Conservation (phyloP, 1,140 invertebrate species). For the Drosophila melanica region DNA sequence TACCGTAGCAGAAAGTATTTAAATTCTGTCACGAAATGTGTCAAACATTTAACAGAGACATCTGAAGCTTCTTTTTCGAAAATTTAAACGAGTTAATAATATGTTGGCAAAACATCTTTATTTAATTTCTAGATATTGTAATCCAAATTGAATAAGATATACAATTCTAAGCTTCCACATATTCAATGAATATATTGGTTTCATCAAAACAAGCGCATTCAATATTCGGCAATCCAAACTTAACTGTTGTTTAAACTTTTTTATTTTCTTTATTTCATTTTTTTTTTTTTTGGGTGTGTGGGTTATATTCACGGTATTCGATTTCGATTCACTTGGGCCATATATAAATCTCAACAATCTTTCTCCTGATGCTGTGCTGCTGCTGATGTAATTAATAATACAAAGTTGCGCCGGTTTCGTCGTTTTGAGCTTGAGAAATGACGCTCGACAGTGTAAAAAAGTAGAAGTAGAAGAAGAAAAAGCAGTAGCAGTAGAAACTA, state of each 20-base stretch:
- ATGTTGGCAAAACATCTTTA: too few relatives aligned
- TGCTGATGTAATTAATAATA: constrained; percentile 80
- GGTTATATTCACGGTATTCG: constrained; percentile 59
- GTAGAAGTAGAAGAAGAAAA: constrained; percentile 9
- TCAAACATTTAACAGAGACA: not conserved
- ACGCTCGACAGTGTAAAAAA: constrained; percentile 20
- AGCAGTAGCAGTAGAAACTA: constrained; percentile 53
- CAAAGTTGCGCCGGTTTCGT: constrained; percentile 72
- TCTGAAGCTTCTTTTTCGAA: too few relatives aligned
- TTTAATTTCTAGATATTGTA: too few relatives aligned
- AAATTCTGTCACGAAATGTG: not conserved
- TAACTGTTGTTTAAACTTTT: not conserved
- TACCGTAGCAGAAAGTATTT: not conserved
- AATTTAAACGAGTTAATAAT: too few relatives aligned
- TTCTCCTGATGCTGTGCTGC: constrained; percentile 28
- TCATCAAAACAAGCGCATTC: not conserved
- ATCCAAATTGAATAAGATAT: too few relatives aligned
- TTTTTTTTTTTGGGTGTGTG: constrained; percentile 13
- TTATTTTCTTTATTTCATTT: constrained; percentile 1
- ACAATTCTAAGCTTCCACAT: too few relatives aligned
- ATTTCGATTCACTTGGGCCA: constrained; percentile 67
- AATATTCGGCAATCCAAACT: not conserved
- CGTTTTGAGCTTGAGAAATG: constrained; percentile 81
- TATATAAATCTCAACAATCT: constrained; percentile 62
- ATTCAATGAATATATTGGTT: too few relatives aligned